Evolutionary conservation across 2,888 invertebrate species (phyloP), one percentile per base, ranked within the genome.

Genomic region (Blastobasis lacticolella): DNA sequence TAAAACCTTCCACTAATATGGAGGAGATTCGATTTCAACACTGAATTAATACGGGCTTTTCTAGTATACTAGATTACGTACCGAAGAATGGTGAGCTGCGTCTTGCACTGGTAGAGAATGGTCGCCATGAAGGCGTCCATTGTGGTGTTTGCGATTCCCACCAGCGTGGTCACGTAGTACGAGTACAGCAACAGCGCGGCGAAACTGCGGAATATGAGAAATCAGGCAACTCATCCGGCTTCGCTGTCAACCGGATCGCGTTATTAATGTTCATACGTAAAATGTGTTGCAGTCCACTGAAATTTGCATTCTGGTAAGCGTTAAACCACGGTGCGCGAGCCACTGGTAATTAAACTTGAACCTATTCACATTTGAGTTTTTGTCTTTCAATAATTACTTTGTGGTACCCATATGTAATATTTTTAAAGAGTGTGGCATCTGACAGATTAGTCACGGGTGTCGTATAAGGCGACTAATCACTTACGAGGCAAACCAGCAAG

Each of bases 51-150:
- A 23, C 23, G 23, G 23, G 23, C 23, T 3, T 1, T 23, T 23
- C 23, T 23, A 23, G 23, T 23, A 23, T 23, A 23, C 23, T 23
- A 1, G 23, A 23, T 23, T 5, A 53, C 59, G 49, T 5, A 81
- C 87, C 83, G 68, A 36, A 86, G 57, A 10, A 86, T 81, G 4
- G 56, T 67, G 2, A 87, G 63, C 50, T 87, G 85, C 7, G 78
- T 77, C 55, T 77, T 73, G 62, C 78, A 81, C 59, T 82, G 85
- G 53, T 67, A 67, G 36, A 87, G 68, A 6, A 86, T 57, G n/a
- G 84, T 78, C 2, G 76, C 85, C 51, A 87, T 72, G 57, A 87
- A 82, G 0, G 85, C 86, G 51, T 88, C 87, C 84, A 83, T 85
- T 5, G 84, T 84, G 36, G 87, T 88, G 61, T 87, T 87, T n/a